A percentile compares a stretch with the other conserved stretches of the same genome.
These are phyloP conservation scores for Rhagoletis zephyria DNA, from an alignment of 1,140 invertebrate genomes.

Conservation along the genomic window DNA sequence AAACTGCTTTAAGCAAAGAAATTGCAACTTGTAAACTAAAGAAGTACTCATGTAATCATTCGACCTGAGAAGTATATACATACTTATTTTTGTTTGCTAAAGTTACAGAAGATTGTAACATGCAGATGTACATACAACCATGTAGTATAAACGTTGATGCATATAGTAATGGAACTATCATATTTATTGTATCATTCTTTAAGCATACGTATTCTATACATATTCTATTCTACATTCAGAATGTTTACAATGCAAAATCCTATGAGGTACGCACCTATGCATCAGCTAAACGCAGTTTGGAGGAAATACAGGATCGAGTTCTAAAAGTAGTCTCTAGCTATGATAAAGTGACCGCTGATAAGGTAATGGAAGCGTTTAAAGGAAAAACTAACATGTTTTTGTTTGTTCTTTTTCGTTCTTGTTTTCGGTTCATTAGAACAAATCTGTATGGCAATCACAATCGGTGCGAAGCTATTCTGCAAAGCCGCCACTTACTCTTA, in stretches of 20 bases:
- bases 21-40: too few species aligned
- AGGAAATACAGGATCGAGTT: conserved; percentile 82
- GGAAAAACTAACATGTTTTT: conserved; percentile 70
- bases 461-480: conserved; percentile 79
- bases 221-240: conserved; percentile 16
- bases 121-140: too few species aligned
- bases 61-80: too few species aligned
- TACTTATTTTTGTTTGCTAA: too few species aligned
- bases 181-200: too few species aligned
- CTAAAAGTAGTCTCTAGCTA: conserved; percentile 84
- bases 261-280: conserved; percentile 61
- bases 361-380: conserved; percentile 82
- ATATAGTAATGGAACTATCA: too few species aligned
- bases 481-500: conserved; percentile 82
- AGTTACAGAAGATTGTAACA: too few species aligned
- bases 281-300: conserved; percentile 70
- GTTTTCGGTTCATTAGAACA: conserved; percentile 62
- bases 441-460: conserved; percentile 70
- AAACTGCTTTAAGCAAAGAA: too few species aligned
- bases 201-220: too few species aligned
- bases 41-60: too few species aligned
- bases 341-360: conserved; percentile 84
- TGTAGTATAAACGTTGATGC: too few species aligned
- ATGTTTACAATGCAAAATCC: background rate
- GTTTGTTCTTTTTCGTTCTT: conserved; percentile 58